A percentile compares a stretch with the other conserved stretches of the same genome.
phyloP scores from a whole-genome alignment of 2,113 vertebrate species.

The Thamnophis sirtalis region DNA sequence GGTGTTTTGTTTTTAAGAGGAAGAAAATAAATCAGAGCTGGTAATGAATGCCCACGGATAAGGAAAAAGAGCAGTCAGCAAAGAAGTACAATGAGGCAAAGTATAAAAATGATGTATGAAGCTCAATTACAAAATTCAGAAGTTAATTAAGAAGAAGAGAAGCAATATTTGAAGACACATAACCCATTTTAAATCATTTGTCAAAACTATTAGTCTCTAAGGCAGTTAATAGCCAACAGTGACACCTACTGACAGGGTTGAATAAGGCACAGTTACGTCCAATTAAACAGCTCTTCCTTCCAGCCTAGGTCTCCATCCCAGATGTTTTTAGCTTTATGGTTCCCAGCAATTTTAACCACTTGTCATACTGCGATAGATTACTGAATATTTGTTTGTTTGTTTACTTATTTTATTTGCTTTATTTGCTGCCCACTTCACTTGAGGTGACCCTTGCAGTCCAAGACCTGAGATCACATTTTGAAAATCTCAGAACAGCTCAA shows the following conservation, averaged over 20 bases:
- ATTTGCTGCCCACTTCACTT: background rate
- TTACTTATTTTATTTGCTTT: too few species aligned
- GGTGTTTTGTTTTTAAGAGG: background rate
- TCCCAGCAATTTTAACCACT: background rate
- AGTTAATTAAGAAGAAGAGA: background rate
- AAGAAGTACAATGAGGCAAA: background rate
- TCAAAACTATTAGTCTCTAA: background rate
- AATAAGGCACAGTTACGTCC: background rate
- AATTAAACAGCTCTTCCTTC: background rate
- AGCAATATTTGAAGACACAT: background rate
- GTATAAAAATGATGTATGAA: background rate
- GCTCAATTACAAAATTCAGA: background rate
- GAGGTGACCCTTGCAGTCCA: background rate
- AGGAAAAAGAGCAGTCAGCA: background rate
- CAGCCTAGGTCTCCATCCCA: background rate
- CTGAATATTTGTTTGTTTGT: background rate
- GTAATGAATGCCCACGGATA: background rate
- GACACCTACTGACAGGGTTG: background rate
- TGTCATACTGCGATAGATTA: background rate
- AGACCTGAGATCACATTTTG: background rate
- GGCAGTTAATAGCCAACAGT: background rate
- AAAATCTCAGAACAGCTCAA: background rate
- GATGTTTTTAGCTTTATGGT: background rate
- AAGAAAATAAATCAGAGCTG: background rate
- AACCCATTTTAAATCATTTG: background rate